Evolutionary conservation across 1,140 invertebrate species (phyloP), one percentile per base, ranked within the genome.

Genomic region (Heliconius hermathena): DNA sequence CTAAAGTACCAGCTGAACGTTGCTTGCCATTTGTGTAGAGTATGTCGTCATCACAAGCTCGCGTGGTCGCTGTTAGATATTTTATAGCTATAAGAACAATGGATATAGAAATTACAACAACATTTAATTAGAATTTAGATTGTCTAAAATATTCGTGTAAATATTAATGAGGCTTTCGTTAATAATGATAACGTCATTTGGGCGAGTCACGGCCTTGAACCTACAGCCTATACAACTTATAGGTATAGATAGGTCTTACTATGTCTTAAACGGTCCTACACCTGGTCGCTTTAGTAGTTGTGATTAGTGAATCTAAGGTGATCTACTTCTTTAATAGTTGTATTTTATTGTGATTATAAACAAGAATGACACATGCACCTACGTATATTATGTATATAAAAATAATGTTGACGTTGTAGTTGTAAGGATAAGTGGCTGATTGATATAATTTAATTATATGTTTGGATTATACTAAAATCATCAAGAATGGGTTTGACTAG

Each of bases 161-260:
- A 20, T 22, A 57, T 22, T 26, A 57, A 22, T 57, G 5, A 57
- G 5, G 54, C 54, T 18, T 9, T 22, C 26, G n/a, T 52, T 38
- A 33, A 33, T 18, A 54, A 54, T 74, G 52, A 26, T 60, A 36
- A 74, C 36, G 33, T 57, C 57, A 60, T 9, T 16, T 38, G 33
- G 52, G 36, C 73, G 49, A 74, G 18, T 72, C 3, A 1, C 73
- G 73, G n/a, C 73, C 73, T 74, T 75, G 74, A 75, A 75, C 74
- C 54, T 36, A 46, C 74, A 33, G n/a, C 74, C 71, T n/a, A n/a
- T n/a, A n/a, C n/a, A 75, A 75, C 73, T 66, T 26, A 22, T 9
- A 26, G 20, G 9, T 26, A 41, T 36, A 29, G 29, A 54, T n/a
- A 57, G 9, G 38, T 36, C 2, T 60, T 57, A 36, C 57, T 57